Conservation (phyloP, 2,888 invertebrate species). For the Coremacera marginata region DNA sequence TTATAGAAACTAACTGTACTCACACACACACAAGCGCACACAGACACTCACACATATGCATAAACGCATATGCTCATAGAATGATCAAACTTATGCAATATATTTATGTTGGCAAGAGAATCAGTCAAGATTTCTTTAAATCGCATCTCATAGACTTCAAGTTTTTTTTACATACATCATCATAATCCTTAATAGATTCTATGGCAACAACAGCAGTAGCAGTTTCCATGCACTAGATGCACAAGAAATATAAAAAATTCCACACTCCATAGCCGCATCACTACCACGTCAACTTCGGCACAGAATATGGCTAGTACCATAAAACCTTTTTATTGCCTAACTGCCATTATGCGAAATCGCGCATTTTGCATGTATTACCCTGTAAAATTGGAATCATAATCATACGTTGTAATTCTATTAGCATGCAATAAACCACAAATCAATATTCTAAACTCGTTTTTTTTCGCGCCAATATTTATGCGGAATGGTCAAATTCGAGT, state of each 20-base stretch:
- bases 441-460: background rate
- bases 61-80: background rate
- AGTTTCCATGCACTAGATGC: background rate
- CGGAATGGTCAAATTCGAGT: background rate
- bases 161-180: background rate
- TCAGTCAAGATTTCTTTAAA: background rate
- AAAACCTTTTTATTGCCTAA: background rate
- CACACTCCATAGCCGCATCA: background rate
- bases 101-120: background rate
- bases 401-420: slow-evolving; percentile 30
- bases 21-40: background rate
- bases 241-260: background rate
- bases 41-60: background rate
- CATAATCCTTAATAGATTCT: background rate
- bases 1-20: slow-evolving; percentile 52
- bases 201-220: background rate
- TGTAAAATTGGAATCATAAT: slow-evolving; percentile 31
- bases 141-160: background rate
- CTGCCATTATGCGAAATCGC: slow-evolving; percentile 19
- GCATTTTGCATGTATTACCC: background rate
- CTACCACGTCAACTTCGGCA: background rate
- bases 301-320: background rate
- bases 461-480: background rate
- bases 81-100: background rate
- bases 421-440: slow-evolving; percentile 35